Conservation (phyloP, 2,888 invertebrate genomes). For the Clunio marinus region DNA sequence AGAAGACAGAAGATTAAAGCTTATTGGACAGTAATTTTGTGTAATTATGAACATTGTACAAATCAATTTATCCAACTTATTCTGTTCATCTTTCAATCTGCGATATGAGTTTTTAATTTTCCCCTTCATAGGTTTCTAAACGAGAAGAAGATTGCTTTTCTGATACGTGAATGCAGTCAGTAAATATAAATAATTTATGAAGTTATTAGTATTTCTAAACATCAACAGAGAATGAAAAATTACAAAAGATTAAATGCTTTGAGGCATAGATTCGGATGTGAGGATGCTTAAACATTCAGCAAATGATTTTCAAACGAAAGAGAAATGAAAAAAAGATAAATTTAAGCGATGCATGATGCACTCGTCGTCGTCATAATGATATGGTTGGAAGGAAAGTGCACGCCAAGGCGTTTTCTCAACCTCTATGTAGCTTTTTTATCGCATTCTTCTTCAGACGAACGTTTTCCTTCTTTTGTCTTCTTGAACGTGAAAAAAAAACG, state of each 20-base stretch:
- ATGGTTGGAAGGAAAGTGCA: slow-evolving; percentile 3
- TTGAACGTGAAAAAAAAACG: too few species aligned
- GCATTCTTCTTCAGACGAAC: not conserved
- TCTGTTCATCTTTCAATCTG: not conserved
- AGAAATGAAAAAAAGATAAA: not conserved
- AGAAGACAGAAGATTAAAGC: slow-evolving; percentile 12
- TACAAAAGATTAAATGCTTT: not conserved
- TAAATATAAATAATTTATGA: not conserved
- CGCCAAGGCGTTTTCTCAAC: slow-evolving; percentile 14
- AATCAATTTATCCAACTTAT: slow-evolving; percentile 4
- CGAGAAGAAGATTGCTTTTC: too few species aligned
- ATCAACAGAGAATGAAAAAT: not conserved
- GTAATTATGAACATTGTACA: not conserved
- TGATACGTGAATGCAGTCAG: not conserved
- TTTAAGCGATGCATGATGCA: slow-evolving; percentile 14
- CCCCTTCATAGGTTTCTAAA: too few species aligned
- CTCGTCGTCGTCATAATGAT: not conserved
- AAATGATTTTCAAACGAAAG: too few species aligned
- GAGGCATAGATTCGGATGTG: not conserved
- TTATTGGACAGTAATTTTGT: slow-evolving; percentile 10
- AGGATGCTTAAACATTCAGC: not conserved
- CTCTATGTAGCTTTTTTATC: slow-evolving; percentile 5
- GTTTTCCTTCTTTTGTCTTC: not conserved
- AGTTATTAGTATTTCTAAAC: not conserved
- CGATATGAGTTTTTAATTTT: not conserved